Evolutionary conservation across 2,888 invertebrate species (phyloP), one percentile per base, ranked within the genome.

Genomic region (Caenorhabditis imperialis): DNA sequence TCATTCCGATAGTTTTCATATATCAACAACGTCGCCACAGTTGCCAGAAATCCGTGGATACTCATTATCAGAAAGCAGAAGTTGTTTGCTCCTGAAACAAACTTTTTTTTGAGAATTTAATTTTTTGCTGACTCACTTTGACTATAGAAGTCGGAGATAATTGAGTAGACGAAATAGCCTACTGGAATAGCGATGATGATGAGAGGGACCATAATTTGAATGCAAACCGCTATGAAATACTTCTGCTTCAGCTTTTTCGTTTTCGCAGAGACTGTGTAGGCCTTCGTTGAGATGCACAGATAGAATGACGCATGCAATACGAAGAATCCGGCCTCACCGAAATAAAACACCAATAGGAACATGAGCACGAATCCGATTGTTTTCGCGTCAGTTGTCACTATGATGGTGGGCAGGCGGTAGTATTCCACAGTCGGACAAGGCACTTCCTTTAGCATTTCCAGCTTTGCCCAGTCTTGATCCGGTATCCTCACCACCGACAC

Each of bases 221-320:
- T 48, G 16, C 70, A 70, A 25, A 70, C 70, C 7, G 70, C 60
- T 4, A 55, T 12, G 27, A 70, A 70, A 40, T 70, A 70, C 30
- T 61, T 70, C n/a, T 40, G 27, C 40, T 70, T 60, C 47, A 70
- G 16, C n/a, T 37, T 47, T 20, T 61, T 70, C 4, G 70, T 70
- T 18, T 54, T 62, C 5, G 42, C 48, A 2, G 61, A 61, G 5
- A 62, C 42, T 22, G 60, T 27, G 35, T 42, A 62, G 14, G 48
- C 23, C 18, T 57, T 55, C 33, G 61, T 55, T 12, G 71, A 55
- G 18, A 60, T 55, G 20, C 61, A 71, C 4, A 71, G 35, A 27
- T 71, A 61, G n/a, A 60, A 51, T 5, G 55, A 62, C 1, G 57
- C 55, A 18, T 71, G 61, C 1, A 30, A 6, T 5, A 55, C 44